Base-by-base conservation (phyloP, 2,888 invertebrate species). In the Coremacera marginata region DNA sequence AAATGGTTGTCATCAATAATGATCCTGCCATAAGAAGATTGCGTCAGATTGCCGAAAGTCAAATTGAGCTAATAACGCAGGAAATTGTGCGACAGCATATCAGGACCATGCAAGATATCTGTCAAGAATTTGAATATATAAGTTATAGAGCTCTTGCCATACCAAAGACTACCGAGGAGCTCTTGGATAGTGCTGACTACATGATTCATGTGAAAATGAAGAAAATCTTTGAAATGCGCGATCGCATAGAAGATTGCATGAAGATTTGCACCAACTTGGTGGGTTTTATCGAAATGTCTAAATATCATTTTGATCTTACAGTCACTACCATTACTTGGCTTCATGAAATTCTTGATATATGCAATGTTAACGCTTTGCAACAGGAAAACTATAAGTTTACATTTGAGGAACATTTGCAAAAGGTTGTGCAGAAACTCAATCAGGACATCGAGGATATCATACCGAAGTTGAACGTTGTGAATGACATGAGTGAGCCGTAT, bases 271-370 rank as follows among this genome's bases (percentile, higher is more conserved):
- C 93, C 2, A 91, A 92, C 81, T 90, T 98, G 8, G 92, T 96
- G 81, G 95, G 96, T 84, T 92, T 95, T 87, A 94, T 95, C 7
- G 92, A 93, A 73, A 91, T 98, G 82, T 91, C 92, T 5, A 90
- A 91, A 31, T 93, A 94, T 65, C 96, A 97, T 84, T 93, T 96
- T 60, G 92, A 92, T 70, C 90, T 96, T 3, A 97, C 97, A 85
- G 93, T 94, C n/a, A 91, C 90, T 62, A 95, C 96, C 0, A 93
- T 98, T 0, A 94, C 94, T 82, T 97, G 97, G 97, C 90, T 96
- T 1, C 92, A 92, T 79, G 92, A 93, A 52, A 96, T 98, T 70
- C 93, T 94, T 84, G 94, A 94, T 0, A 92, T 96, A 76, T 94
- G 97, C 84, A 95, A 96, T 49, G 92, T 92, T 83, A 96, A 96